A percentile compares a stretch with the other conserved stretches of the same genome.
These are phyloP conservation scores for Tiliacea citrago DNA, from an alignment of 2,888 invertebrate genomes.

Conservation along the genomic window DNA sequence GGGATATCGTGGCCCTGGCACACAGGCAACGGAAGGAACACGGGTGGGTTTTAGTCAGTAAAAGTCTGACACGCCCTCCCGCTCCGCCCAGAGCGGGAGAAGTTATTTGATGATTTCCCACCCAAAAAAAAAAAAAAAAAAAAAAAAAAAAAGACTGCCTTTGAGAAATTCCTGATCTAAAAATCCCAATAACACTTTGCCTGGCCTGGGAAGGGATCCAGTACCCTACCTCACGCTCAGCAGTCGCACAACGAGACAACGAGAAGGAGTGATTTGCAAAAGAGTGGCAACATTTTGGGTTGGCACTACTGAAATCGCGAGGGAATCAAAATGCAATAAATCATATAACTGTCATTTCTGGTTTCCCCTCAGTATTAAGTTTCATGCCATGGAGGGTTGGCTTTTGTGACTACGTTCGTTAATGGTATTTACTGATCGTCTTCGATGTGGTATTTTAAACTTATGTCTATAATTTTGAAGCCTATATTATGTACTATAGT, in stretches of 20 bases:
- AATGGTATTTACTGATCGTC: no score
- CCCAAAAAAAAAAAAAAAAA: no score
- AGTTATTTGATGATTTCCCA: no score
- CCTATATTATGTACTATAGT: no score
- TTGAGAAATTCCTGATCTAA: not conserved
- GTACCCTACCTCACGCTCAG: not conserved
- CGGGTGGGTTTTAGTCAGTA: no score
- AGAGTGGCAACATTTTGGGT: slow-evolving; percentile 5
- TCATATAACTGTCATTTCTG: slow-evolving; percentile 43
- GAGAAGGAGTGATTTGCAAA: slow-evolving; percentile 1
- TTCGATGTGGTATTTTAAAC: no score
- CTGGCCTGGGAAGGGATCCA: not conserved
- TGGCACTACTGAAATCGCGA: slow-evolving; percentile 6
- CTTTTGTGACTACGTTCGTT: slow-evolving; percentile 8
- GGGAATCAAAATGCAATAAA: slow-evolving; percentile 52
- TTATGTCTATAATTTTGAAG: no score
- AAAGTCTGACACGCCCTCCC: no score
- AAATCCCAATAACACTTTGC: not conserved
- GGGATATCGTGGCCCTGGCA: no score
- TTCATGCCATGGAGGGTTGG: slow-evolving; percentile 31
- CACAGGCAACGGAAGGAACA: no score
- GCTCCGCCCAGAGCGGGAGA: no score
- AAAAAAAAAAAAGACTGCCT: no score
- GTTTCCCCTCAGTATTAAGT: slow-evolving; percentile 46
- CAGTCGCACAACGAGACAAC: not conserved